A percentile compares a stretch with the other conserved stretches of the same genome.
These are phyloP conservation scores for Priapulus caudatus DNA, from an alignment of 2,888 invertebrate genomes.

Conservation along the genomic window DNA sequence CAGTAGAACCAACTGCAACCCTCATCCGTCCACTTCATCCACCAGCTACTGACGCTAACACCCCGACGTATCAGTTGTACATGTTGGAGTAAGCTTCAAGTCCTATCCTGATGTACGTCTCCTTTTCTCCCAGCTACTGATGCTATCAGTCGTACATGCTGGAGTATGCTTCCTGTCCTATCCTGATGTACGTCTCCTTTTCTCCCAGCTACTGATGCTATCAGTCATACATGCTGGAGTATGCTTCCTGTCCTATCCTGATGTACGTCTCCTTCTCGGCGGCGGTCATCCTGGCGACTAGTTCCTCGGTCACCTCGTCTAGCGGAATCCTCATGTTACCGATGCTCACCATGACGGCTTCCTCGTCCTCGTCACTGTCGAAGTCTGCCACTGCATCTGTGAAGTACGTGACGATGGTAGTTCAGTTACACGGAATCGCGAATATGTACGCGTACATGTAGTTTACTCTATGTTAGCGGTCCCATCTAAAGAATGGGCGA, in stretches of 20 bases:
- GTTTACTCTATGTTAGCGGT: too few species aligned
- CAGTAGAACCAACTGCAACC: too few species aligned
- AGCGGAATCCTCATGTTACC: conserved; percentile 65
- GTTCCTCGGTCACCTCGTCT: conserved; percentile 68
- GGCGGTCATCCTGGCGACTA: conserved; percentile 79
- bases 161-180: conserved; percentile 84
- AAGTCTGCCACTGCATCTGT: conserved; percentile 26
- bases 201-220: too few species aligned
- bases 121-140: too few species aligned
- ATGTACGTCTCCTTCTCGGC: conserved; percentile 87
- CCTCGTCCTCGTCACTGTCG: conserved; percentile 41
- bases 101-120: conserved; percentile 82
- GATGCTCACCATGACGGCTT: conserved; percentile 59
- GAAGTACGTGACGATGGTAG: too few species aligned
- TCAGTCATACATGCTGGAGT: conserved; percentile 51
- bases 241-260: conserved; percentile 82
- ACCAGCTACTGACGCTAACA: too few species aligned
- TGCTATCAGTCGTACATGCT: conserved; percentile 45
- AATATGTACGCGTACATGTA: too few species aligned
- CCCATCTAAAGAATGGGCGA: too few species aligned
- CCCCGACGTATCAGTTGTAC: conserved; percentile 32
- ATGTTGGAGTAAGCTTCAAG: conserved; percentile 78
- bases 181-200: conserved; percentile 83
- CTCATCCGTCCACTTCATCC: too few species aligned
- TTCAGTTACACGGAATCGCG: background rate